Evolutionary conservation across 2,888 invertebrate genomes (phyloP).

Genomic region (Ptilodon capucinus): DNA sequence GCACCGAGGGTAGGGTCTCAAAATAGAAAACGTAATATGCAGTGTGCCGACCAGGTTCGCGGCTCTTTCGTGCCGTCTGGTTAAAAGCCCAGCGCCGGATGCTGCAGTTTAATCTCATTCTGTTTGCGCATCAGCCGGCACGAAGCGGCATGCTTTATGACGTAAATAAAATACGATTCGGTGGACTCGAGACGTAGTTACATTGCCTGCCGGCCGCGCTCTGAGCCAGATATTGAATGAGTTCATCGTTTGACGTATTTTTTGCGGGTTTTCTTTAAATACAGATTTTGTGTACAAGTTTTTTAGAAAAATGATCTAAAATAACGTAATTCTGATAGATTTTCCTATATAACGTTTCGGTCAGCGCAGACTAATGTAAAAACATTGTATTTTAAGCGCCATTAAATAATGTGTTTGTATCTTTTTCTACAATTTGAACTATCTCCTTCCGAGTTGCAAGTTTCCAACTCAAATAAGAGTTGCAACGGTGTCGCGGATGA

Average conservation of each 20-base stretch:
- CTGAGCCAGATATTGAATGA: background rate
- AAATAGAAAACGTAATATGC: constrained; percentile 18
- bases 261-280: background rate
- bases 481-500: background rate
- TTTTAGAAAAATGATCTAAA: no score
- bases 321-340: no score
- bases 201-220: background rate
- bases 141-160: constrained; percentile 1
- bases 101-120: constrained; percentile 15
- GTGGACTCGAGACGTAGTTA: background rate
- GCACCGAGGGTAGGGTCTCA: background rate
- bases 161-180: background rate
- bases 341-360: no score
- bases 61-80: constrained; percentile 14
- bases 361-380: no score
- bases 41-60: constrained; percentile 9
- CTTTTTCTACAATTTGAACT: background rate
- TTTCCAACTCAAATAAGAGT: constrained; percentile 1
- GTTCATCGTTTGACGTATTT: background rate
- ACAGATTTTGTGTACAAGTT: background rate
- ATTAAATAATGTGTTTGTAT: no score
- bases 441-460: background rate
- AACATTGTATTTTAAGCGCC: no score
- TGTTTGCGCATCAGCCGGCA: constrained; percentile 11
- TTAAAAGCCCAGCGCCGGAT: constrained; percentile 14